phyloP scores from a whole-genome alignment of 2,797 vertebrate species.

The Melanotaenia pygmaea region DNA sequence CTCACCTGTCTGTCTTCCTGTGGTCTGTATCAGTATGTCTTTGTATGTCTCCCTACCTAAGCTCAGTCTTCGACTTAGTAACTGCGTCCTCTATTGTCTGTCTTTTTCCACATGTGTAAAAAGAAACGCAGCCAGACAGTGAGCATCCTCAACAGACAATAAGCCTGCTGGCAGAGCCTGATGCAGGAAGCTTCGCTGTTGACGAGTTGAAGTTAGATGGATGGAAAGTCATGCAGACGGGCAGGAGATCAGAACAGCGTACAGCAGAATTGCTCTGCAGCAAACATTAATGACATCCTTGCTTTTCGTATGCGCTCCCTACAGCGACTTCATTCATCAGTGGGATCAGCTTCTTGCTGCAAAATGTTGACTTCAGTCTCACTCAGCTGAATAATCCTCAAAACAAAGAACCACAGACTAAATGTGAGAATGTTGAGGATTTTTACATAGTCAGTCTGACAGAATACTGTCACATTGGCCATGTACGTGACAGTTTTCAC shows the following conservation, averaged over 20 bases:
- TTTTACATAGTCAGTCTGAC: conserved; percentile 16
- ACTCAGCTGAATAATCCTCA: conserved; percentile 39
- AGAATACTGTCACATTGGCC: conserved; percentile 10
- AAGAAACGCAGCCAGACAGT: conserved; percentile 15
- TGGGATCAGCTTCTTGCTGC: conserved; percentile 44
- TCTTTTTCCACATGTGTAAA: conserved; percentile 24
- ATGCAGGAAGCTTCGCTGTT: conserved; percentile 24
- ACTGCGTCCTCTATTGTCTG: conserved; percentile 23
- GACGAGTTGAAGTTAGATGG: conserved; percentile 21
- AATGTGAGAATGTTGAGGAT: conserved; percentile 9
- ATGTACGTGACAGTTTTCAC: conserved; percentile 41
- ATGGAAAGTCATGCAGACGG: conserved; percentile 34
- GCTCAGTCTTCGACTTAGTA: conserved; percentile 39
- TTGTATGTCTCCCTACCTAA: conserved; percentile 47
- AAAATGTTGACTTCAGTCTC: conserved; percentile 46
- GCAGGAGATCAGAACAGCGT: conserved; percentile 19
- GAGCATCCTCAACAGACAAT: conserved; percentile 13
- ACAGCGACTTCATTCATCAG: conserved; percentile 45
- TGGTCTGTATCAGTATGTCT: conserved; percentile 45
- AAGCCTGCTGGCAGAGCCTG: conserved; percentile 18
- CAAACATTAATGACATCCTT: conserved; percentile 51
- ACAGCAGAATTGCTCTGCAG: conserved; percentile 39
- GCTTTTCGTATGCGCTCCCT: conserved; percentile 39
- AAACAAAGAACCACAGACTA: conserved; percentile 44
- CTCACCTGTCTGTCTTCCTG: conserved; percentile 58